Conservation (phyloP, 2,797 vertebrate genomes). For the Bradypodion pumilum region DNA sequence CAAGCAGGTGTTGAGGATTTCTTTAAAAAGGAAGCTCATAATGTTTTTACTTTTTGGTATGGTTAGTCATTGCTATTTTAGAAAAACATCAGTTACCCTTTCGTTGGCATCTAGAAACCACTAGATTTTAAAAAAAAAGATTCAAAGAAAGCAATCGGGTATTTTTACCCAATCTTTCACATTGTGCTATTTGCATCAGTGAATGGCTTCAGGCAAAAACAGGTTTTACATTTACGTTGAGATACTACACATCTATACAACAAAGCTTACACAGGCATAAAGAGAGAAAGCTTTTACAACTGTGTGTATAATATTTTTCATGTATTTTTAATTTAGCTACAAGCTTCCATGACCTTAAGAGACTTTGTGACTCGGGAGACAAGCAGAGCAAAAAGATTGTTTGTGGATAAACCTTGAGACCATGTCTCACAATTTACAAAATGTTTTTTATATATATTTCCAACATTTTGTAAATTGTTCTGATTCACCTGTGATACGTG, state of each 20-base stretch:
- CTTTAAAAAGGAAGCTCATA: neutral
- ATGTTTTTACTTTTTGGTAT: neutral
- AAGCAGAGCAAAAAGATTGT: neutral
- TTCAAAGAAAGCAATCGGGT: slow-evolving; percentile 15
- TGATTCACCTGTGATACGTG: neutral
- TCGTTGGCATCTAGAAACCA: slow-evolving; percentile 15
- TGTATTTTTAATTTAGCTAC: neutral
- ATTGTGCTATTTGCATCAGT: slow-evolving; percentile 18
- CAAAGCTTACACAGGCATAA: neutral
- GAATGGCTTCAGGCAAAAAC: slow-evolving; percentile 25
- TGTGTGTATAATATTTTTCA: neutral
- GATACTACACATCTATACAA: neutral
- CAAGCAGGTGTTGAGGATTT: neutral
- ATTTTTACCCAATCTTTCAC: slow-evolving; percentile 4
- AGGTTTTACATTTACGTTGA: neutral
- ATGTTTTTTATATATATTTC: no score
- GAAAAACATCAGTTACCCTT: neutral
- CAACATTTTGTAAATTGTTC: no score
- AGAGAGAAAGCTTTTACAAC: neutral
- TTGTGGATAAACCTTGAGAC: neutral
- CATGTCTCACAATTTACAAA: neutral
- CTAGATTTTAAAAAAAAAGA: neutral
- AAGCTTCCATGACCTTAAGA: slow-evolving; percentile 12
- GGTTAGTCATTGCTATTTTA: neutral
- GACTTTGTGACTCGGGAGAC: neutral